Evolutionary conservation across 2,888 invertebrate genomes (phyloP).

Genomic region (Villa cingulata): DNA sequence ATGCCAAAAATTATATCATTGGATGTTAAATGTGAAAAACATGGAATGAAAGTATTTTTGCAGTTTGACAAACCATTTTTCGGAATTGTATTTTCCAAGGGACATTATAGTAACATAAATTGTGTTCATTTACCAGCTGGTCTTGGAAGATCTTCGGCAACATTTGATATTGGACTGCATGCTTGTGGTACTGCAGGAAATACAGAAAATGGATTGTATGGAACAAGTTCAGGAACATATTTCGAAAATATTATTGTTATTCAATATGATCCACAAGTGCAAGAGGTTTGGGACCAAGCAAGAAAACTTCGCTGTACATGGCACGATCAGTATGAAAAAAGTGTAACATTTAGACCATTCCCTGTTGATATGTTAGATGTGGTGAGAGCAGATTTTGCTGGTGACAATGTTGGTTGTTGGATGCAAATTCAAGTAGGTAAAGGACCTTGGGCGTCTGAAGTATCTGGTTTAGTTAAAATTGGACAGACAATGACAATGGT

Average conservation of each 20-base stretch:
- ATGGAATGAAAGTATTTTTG: slow-evolving; percentile 85
- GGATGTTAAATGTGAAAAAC: slow-evolving; percentile 90
- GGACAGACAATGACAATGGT: slow-evolving; percentile 97
- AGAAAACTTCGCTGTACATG: slow-evolving; percentile 83
- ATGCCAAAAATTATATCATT: slow-evolving; percentile 88
- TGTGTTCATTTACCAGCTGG: slow-evolving; percentile 86
- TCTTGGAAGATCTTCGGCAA: slow-evolving; percentile 69
- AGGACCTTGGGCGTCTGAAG: slow-evolving; percentile 91
- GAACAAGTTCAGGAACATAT: slow-evolving; percentile 79
- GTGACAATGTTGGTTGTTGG: slow-evolving; percentile 93
- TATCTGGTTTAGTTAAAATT: slow-evolving; percentile 84
- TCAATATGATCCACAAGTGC: slow-evolving; percentile 85
- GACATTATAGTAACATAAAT: slow-evolving; percentile 83
- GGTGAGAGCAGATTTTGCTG: slow-evolving; percentile 87
- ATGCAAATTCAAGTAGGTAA: slow-evolving; percentile 95
- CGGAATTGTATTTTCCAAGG: slow-evolving; percentile 90
- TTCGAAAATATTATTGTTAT: slow-evolving; percentile 90
- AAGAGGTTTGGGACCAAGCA: slow-evolving; percentile 93
- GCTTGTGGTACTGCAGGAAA: slow-evolving; percentile 87
- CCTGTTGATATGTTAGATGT: slow-evolving; percentile 92
- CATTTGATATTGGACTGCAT: slow-evolving; percentile 83
- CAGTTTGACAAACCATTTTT: slow-evolving; percentile 90
- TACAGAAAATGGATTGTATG: slow-evolving; percentile 77
- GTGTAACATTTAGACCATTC: slow-evolving; percentile 87
- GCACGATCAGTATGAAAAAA: slow-evolving; percentile 92